These are phyloP conservation scores for Cataglyphis cursor DNA, from an alignment of 2,888 invertebrate genomes.

Conservation along the genomic window DNA sequence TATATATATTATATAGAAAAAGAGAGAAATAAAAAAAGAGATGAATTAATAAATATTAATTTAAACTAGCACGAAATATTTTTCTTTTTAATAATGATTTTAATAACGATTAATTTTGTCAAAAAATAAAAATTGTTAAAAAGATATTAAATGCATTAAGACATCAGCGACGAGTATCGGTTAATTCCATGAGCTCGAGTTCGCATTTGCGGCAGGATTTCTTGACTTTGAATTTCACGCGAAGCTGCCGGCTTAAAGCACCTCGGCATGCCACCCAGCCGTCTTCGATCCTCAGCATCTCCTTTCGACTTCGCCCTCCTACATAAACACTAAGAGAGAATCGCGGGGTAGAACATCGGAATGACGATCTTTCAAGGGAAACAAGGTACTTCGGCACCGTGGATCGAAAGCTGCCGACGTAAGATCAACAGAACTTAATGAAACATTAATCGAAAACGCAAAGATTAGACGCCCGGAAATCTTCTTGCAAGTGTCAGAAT, in stretches of 20 bases:
- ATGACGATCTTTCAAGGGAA: conserved; percentile 57
- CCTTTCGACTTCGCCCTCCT: conserved; percentile 75
- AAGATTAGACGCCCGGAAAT: conserved; percentile 52
- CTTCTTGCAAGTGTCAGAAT: conserved; percentile 33
- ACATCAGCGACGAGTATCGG: conserved; percentile 42
- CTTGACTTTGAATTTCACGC: conserved; percentile 68
- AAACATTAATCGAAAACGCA: conserved; percentile 57
- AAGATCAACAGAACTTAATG: conserved; percentile 56
- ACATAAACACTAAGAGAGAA: conserved; percentile 73
- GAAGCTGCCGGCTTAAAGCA: conserved; percentile 73
- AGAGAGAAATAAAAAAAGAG: background rate
- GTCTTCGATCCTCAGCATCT: conserved; percentile 72
- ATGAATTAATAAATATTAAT: background rate
- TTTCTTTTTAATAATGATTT: background rate
- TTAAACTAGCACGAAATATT: background rate
- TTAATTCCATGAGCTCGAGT: conserved; percentile 63
- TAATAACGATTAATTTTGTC: background rate
- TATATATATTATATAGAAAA: background rate
- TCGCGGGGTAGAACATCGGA: conserved; percentile 64
- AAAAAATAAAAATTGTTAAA: background rate
- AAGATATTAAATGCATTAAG: conserved; percentile 10
- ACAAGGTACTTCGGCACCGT: conserved; percentile 53
- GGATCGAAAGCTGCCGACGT: conserved; percentile 59
- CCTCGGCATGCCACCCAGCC: conserved; percentile 67
- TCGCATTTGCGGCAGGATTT: conserved; percentile 56